Evolutionary conservation across 1,140 invertebrate species (phyloP).

Genomic region (Drosophila kanapiae): DNA sequence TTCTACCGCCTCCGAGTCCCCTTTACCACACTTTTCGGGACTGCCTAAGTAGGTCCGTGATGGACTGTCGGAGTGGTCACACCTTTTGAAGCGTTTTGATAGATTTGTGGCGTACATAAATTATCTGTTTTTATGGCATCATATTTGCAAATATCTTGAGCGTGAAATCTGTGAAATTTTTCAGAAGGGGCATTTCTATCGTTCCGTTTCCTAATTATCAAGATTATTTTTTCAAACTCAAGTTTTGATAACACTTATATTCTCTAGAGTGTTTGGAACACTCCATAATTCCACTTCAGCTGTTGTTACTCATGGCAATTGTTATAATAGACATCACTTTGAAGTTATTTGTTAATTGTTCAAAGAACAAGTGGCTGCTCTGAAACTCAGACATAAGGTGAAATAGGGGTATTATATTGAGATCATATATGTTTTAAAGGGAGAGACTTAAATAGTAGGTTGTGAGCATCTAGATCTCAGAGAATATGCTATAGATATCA

Average conservation of each 20-base stretch:
- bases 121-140: constrained; percentile 35
- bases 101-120: constrained; percentile 51
- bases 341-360: constrained; percentile 12
- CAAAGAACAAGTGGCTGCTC: constrained; percentile 26
- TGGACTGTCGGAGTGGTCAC: constrained; percentile 54
- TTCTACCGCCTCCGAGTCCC: not conserved
- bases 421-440: not conserved
- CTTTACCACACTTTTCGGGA: constrained; percentile 4
- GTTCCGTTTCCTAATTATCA: not conserved
- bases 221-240: not conserved
- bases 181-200: not conserved
- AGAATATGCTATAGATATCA: not conserved
- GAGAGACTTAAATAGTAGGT: not conserved
- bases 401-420: not conserved
- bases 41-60: constrained; percentile 34
- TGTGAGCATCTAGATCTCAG: not conserved
- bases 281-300: not conserved
- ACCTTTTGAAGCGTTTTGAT: constrained; percentile 58
- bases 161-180: not conserved
- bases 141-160: constrained; percentile 33
- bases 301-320: constrained; percentile 7
- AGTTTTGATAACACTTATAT: not conserved
- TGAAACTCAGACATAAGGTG: not conserved
- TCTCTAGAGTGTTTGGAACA: not conserved
- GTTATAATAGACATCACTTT: not conserved